phyloP scores from a whole-genome alignment of 2,797 vertebrate genomes.

The Sternotherus odoratus region DNA sequence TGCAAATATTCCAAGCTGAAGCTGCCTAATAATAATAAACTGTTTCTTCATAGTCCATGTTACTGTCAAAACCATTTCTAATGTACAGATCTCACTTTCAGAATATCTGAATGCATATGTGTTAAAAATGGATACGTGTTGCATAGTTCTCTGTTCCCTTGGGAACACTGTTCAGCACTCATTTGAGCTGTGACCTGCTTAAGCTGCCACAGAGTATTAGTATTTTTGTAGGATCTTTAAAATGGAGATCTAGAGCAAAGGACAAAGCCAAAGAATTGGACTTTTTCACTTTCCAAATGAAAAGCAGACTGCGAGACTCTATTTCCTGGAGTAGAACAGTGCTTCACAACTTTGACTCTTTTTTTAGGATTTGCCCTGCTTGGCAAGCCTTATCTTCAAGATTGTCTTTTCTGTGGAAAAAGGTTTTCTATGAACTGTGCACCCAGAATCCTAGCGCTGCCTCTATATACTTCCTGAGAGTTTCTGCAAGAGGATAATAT shows the following conservation, averaged over 20 bases:
- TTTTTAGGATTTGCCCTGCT: slow-evolving; percentile 56
- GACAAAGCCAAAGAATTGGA: slow-evolving; percentile 69
- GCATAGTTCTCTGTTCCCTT: slow-evolving; percentile 71
- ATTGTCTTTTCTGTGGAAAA: slow-evolving; percentile 19
- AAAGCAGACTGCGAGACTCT: slow-evolving; percentile 39
- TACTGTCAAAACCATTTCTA: slow-evolving; percentile 69
- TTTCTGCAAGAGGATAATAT: not conserved
- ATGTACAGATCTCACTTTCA: slow-evolving; percentile 54
- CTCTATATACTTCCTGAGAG: not conserved
- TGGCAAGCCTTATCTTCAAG: slow-evolving; percentile 35
- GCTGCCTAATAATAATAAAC: slow-evolving; percentile 59
- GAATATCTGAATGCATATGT: slow-evolving; percentile 72
- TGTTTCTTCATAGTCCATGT: slow-evolving; percentile 66
- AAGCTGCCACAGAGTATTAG: slow-evolving; percentile 77
- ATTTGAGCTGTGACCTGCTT: slow-evolving; percentile 80
- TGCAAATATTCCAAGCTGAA: slow-evolving; percentile 43
- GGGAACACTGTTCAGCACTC: slow-evolving; percentile 74
- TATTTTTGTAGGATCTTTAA: slow-evolving; percentile 76
- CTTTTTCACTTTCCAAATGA: slow-evolving; percentile 57
- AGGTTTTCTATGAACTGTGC: slow-evolving; percentile 22
- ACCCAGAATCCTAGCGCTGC: slow-evolving; percentile 36
- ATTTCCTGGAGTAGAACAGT: slow-evolving; percentile 38
- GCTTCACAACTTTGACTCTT: slow-evolving; percentile 41
- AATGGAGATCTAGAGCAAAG: slow-evolving; percentile 73
- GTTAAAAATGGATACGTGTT: slow-evolving; percentile 70